phyloP scores from a whole-genome alignment of 2,113 vertebrate species.

The Gymnocephalus cernua region DNA sequence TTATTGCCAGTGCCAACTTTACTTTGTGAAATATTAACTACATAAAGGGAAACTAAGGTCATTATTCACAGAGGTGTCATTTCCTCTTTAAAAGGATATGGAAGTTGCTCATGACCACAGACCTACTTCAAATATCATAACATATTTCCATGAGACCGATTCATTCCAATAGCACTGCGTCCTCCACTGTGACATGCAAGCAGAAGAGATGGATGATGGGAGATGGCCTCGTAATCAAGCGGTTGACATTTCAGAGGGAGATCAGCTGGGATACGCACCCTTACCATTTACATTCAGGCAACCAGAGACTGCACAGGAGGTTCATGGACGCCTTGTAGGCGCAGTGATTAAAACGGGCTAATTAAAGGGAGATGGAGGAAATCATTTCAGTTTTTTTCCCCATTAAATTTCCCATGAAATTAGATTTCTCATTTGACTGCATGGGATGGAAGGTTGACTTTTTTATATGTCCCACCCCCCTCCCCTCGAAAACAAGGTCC shows the following conservation, averaged over 20 bases:
- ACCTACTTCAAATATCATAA: conserved; percentile 33
- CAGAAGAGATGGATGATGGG: conserved; percentile 44
- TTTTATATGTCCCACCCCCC: conserved; percentile 15
- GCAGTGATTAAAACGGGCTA: conserved; percentile 72
- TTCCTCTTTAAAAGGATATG: conserved; percentile 13
- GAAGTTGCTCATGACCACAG: conserved; percentile 7
- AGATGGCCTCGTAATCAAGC: conserved; percentile 47
- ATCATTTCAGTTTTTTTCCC: conserved; percentile 34
- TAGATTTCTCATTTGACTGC: conserved; percentile 69
- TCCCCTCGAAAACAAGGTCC: conserved; percentile 12
- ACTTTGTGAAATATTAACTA: neutral
- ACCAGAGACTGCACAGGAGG: conserved; percentile 36
- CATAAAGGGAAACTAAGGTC: neutral
- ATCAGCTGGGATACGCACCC: conserved; percentile 51
- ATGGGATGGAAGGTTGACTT: conserved; percentile 37
- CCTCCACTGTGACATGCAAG: conserved; percentile 7
- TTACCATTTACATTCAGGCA: conserved; percentile 39
- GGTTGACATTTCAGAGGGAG: conserved; percentile 62
- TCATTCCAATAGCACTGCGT: neutral
- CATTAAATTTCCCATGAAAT: conserved; percentile 80
- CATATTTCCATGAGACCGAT: conserved; percentile 12
- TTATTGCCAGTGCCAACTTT: neutral
- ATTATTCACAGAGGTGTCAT: conserved; percentile 37
- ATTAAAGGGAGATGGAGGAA: conserved; percentile 77
- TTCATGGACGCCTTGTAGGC: conserved; percentile 33